Base-by-base conservation (phyloP, 2,797 vertebrate species). In the Sciurus vulgaris region DNA sequence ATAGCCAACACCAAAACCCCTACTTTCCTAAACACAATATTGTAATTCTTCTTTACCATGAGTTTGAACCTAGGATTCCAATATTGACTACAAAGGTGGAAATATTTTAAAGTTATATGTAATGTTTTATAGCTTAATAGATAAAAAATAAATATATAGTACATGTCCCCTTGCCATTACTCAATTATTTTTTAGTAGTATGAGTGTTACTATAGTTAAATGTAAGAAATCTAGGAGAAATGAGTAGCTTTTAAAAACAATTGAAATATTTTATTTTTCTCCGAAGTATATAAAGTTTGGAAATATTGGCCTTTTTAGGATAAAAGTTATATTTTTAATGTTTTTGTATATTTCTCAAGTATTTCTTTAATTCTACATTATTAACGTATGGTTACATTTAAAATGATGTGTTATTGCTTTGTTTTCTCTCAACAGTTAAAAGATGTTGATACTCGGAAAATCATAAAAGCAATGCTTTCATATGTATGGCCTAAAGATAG, bases 401-500 rank as follows among this genome's bases (percentile, higher is more conserved):
- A 97, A 96, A 86, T 89, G 15, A 89, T 20, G 59, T 95, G 35
- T 96, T 41, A 88, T 65, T 95, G 26, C 41, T 96, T 92, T 97
- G 47, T 95, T 98, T 94, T 88, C 92, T 94, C 94, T 97, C 73
- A 35, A 89, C 82, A 99, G 99, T 97, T 99, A 95, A 99, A 99
- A 79, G 99, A 99, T 96, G 99, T 99, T 44, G 98, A 99, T 98
- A 98, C 99, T 94, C 65, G 97, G 72, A 99, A 98, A 98, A 99
- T 99, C 97, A 97, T 99, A 84, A 98, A 98, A 97, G 99, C 99
- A 0, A 99, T 99, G 99, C 96, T 99, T 93, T 98, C 99, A 13
- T 99, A 99, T 0, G 99, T 99, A 93, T 99, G 99, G 99, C 99
- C 99, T 83, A 99, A 99, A 93, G 99, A 99, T 96, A 98, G 99